A percentile compares a stretch with the other conserved stretches of the same genome.
Evolutionary conservation across 2,888 invertebrate genomes (phyloP).

Genomic region (Caenorhabditis virilis): DNA sequence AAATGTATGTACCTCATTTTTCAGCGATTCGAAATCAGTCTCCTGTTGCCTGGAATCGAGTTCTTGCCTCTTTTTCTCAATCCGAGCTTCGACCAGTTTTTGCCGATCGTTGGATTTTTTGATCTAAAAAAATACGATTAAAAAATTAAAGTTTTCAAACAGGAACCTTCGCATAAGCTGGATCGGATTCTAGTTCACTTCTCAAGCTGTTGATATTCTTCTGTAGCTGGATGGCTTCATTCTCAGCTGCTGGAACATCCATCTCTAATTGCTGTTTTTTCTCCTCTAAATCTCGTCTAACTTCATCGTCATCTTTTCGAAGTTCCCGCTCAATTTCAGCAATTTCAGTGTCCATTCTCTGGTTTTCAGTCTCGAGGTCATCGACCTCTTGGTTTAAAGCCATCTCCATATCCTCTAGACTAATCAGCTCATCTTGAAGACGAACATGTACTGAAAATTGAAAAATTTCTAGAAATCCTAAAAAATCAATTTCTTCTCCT

Average conservation of each 20-base stretch:
- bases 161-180: conserved; percentile 29
- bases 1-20: conserved; percentile 44
- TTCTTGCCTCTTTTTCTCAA: conserved; percentile 23
- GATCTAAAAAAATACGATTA: conserved; percentile 9
- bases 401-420: conserved; percentile 52
- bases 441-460: conserved; percentile 58
- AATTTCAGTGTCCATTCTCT: conserved; percentile 6
- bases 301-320: neutral
- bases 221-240: neutral
- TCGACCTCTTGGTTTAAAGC: conserved; percentile 17
- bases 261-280: conserved; percentile 19
- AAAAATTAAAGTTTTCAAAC: neutral
- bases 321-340: neutral
- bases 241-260: conserved; percentile 11
- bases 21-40: conserved; percentile 43
- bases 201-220: neutral
- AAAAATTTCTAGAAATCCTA: neutral
- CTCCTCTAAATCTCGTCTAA: conserved; percentile 26
- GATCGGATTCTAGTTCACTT: conserved; percentile 27
- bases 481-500: neutral
- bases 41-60: conserved; percentile 36
- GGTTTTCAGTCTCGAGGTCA: neutral
- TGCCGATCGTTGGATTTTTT: conserved; percentile 9
- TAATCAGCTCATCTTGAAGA: conserved; percentile 61
- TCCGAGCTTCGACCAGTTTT: conserved; percentile 16